Evolutionary conservation across 2,888 invertebrate genomes (phyloP).

Genomic region (Taphrorychus bicolor): DNA sequence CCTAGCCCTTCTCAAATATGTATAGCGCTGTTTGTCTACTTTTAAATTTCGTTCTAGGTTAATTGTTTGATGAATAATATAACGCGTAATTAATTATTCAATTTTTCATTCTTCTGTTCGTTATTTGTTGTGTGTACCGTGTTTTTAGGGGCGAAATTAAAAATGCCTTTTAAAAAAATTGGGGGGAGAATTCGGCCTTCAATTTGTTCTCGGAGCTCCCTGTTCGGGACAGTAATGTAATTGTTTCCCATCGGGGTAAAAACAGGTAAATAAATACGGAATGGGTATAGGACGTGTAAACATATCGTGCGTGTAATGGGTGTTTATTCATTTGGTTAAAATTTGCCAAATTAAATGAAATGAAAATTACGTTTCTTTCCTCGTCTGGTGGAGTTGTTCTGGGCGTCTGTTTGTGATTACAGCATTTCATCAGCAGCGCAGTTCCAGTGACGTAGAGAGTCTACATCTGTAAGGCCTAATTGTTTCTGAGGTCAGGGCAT

Average conservation of each 20-base stretch:
- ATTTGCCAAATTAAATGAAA: slow-evolving; percentile 35
- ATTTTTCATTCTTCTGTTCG: neutral
- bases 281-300: slow-evolving; percentile 12
- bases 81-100: neutral
- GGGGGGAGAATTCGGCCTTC: slow-evolving; percentile 4
- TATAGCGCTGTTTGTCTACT: neutral
- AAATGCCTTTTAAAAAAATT: slow-evolving; percentile 7
- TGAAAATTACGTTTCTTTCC: slow-evolving; percentile 24
- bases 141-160: neutral
- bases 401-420: neutral
- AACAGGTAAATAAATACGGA: slow-evolving; percentile 21
- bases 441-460: slow-evolving; percentile 4
- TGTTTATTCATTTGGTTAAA: slow-evolving; percentile 25
- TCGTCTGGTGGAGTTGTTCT: slow-evolving; percentile 13
- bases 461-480: too few species aligned
- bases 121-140: neutral
- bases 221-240: slow-evolving; percentile 15
- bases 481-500: too few species aligned
- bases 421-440: too few species aligned
- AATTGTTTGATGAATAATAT: neutral
- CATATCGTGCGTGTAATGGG: slow-evolving; percentile 16
- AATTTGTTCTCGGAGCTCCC: slow-evolving; percentile 5
- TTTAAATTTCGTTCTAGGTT: neutral
- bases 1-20: neutral
- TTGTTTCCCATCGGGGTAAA: slow-evolving; percentile 13